phyloP scores from a whole-genome alignment of 2,797 vertebrate species.

The Sebastes baramenuke region DNA sequence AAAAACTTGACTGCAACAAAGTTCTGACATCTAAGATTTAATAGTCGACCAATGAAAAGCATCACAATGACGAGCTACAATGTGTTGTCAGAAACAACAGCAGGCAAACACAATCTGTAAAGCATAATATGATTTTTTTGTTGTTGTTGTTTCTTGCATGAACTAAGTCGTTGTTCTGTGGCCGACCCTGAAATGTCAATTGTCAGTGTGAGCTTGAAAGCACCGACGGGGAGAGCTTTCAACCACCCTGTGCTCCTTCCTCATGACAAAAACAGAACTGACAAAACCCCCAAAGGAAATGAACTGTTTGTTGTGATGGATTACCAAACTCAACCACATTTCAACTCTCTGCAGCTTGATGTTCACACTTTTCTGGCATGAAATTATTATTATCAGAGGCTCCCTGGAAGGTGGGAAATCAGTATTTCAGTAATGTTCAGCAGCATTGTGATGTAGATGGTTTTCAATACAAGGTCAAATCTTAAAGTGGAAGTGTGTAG shows the following conservation, averaged over 20 bases:
- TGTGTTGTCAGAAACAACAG: neutral
- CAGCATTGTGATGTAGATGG: neutral
- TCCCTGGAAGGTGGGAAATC: neutral
- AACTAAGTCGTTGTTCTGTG: neutral
- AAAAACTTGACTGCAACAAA: neutral
- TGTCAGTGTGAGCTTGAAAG: conserved; percentile 1
- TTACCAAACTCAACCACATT: conserved; percentile 1
- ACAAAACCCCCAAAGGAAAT: neutral
- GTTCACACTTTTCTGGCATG: neutral
- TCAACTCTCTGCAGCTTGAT: neutral
- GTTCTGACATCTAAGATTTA: neutral
- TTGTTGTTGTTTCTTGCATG: neutral
- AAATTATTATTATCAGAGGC: neutral
- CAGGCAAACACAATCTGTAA: neutral
- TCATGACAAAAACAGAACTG: neutral
- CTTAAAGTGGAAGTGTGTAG: neutral
- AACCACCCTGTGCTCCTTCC: neutral
- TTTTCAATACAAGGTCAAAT: neutral
- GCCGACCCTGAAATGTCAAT: conserved; percentile 2
- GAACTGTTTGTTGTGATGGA: conserved; percentile 1
- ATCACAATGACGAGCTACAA: neutral
- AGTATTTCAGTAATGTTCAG: neutral
- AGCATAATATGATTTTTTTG: neutral
- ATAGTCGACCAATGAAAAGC: neutral
- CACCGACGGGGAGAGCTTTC: neutral